A percentile compares a stretch with the other conserved stretches of the same genome.
phyloP scores from a whole-genome alignment of 2,888 invertebrate genomes.

The Platycheirus albimanus region DNA sequence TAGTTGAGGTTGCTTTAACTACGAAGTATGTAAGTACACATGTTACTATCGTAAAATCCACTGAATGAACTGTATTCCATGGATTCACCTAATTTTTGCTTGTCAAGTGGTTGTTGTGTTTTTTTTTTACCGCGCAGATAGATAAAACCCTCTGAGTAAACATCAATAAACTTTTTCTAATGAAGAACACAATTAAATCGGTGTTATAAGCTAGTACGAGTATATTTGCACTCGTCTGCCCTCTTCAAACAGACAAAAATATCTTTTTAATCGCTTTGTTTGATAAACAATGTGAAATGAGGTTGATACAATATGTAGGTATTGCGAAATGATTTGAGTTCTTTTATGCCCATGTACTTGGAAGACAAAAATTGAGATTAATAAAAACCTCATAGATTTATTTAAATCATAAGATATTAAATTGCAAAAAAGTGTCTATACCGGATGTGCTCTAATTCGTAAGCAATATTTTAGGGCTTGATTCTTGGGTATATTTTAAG shows the following conservation, averaged over 20 bases:
- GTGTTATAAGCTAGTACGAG: slow-evolving; percentile 1
- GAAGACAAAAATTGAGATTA: no score
- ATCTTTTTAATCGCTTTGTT: slow-evolving; percentile 11
- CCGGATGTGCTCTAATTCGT: no score
- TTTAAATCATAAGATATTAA: no score
- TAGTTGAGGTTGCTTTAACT: neutral
- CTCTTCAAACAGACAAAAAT: neutral
- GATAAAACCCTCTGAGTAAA: neutral
- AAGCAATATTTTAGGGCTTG: no score
- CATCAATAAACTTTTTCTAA: neutral
- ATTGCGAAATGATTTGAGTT: no score
- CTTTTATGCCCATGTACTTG: no score
- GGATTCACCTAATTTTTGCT: neutral
- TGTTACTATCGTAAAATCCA: neutral
- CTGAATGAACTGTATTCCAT: neutral
- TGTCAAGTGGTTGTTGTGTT: neutral
- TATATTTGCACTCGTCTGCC: neutral
- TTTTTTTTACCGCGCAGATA: neutral
- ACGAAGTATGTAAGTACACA: neutral
- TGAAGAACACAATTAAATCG: slow-evolving; percentile 3
- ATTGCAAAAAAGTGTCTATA: no score
- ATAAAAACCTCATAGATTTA: no score
- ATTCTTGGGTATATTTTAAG: no score
- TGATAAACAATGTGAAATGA: neutral
- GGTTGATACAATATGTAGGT: no score